Conservation (phyloP, 2,113 vertebrate genomes). For the Ctenodactylus gundi region DNA sequence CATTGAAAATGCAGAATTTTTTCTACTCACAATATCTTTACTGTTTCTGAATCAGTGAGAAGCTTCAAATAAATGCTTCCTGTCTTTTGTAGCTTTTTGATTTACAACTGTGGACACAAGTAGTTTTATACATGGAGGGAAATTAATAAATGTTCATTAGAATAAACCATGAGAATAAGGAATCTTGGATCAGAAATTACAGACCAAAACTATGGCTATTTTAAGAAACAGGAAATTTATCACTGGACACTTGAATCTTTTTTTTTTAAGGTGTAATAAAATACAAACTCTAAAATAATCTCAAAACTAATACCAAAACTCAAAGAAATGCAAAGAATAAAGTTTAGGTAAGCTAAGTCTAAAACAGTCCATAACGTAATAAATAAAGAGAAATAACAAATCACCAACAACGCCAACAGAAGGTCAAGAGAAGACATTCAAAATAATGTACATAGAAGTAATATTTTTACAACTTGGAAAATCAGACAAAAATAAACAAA, state of each 20-base stretch:
- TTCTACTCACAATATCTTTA: neutral
- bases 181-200: slow-evolving; percentile 44
- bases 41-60: neutral
- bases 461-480: slow-evolving; percentile 19
- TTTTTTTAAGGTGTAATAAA: neutral
- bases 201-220: neutral
- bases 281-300: slow-evolving; percentile 26
- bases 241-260: neutral
- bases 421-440: neutral
- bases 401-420: neutral
- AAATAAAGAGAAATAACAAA: neutral
- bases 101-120: neutral
- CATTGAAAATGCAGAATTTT: neutral
- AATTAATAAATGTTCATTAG: slow-evolving; percentile 27
- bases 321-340: slow-evolving; percentile 3
- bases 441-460: neutral
- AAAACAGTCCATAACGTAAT: neutral
- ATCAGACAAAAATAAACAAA: slow-evolving; percentile 34
- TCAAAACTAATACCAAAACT: neutral
- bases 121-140: neutral
- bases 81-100: neutral
- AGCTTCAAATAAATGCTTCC: neutral
- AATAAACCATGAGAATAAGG: slow-evolving; percentile 38
- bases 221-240: neutral
- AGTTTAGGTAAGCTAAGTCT: neutral